Conservation (phyloP, 1,140 invertebrate species). For the Drosophila virilis region DNA sequence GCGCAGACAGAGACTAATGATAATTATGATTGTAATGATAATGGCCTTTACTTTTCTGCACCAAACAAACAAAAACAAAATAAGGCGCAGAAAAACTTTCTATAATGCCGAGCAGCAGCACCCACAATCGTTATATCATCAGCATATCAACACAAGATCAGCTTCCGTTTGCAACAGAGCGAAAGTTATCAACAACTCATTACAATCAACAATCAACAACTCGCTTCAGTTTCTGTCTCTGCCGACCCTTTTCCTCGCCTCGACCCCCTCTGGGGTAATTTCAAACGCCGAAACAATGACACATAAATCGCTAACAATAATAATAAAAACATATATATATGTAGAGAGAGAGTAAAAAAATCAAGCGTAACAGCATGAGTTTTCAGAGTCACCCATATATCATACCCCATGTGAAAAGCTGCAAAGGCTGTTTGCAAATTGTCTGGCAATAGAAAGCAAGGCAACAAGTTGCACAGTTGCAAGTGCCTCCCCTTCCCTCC, state of each 20-base stretch:
- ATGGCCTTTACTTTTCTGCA: constrained; percentile 18
- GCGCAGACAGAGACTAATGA: constrained; percentile 35
- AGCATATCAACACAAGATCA: constrained; percentile 51
- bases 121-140: constrained; percentile 69
- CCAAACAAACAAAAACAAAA: not conserved
- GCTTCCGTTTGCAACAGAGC: constrained; percentile 59
- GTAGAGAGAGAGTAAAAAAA: too few relatives aligned
- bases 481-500: constrained; percentile 2
- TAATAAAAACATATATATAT: constrained; percentile 19
- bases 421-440: constrained; percentile 43
- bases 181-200: constrained; percentile 69
- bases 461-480: constrained; percentile 61
- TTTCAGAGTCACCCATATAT: constrained; percentile 31
- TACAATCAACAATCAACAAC: constrained; percentile 42
- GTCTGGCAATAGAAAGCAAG: constrained; percentile 58
- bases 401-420: constrained; percentile 52
- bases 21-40: constrained; percentile 47
- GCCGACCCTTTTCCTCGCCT: not conserved
- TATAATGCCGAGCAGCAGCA: constrained; percentile 44
- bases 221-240: constrained; percentile 32
- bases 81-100: constrained; percentile 39
- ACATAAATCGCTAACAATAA: constrained; percentile 53
- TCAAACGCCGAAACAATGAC: constrained; percentile 73
- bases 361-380: constrained; percentile 63
- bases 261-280: constrained; percentile 45